Evolutionary conservation across 2,113 vertebrate genomes (phyloP).

Genomic region (Solea solea): DNA sequence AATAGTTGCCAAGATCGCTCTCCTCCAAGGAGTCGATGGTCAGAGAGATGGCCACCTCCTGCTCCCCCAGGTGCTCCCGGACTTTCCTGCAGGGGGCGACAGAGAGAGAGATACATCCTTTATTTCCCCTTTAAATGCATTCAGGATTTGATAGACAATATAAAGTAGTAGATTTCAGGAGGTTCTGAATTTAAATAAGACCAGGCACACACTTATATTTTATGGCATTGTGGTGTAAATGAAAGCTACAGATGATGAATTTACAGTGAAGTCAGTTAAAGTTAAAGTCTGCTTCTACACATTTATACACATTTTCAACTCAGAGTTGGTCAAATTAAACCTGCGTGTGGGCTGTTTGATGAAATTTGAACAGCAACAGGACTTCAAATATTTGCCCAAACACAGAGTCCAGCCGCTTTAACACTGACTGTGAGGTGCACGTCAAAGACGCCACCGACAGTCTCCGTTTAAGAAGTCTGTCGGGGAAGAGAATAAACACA

Average conservation of each 20-base stretch:
- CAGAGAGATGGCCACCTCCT: constrained; percentile 91
- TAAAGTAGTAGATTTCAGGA: too few relatives aligned
- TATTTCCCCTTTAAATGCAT: too few relatives aligned
- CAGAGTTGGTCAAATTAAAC: too few relatives aligned
- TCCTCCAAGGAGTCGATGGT: constrained; percentile 92
- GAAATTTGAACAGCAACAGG: not conserved
- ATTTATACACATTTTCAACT: not conserved
- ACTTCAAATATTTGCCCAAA: constrained; percentile 18
- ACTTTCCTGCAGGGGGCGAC: constrained; percentile 83
- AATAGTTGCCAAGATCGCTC: constrained; percentile 93
- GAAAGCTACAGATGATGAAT: too few relatives aligned
- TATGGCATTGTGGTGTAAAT: too few relatives aligned
- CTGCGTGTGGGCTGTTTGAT: not conserved
- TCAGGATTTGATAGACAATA: too few relatives aligned
- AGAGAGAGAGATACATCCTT: constrained; percentile 1
- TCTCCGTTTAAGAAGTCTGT: constrained; percentile 8
- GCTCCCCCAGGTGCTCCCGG: constrained; percentile 94
- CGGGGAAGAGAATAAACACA: not conserved
- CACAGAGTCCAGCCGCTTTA: not conserved
- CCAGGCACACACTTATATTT: too few relatives aligned
- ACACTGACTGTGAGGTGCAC: constrained; percentile 18
- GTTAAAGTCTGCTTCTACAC: not conserved
- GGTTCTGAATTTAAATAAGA: too few relatives aligned
- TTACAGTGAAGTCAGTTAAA: not conserved
- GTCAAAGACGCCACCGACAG: constrained; percentile 23